Evolutionary conservation across 2,113 vertebrate species (phyloP), one percentile per base, ranked within the genome.

Genomic region (Petrocephalus microphthalmus): DNA sequence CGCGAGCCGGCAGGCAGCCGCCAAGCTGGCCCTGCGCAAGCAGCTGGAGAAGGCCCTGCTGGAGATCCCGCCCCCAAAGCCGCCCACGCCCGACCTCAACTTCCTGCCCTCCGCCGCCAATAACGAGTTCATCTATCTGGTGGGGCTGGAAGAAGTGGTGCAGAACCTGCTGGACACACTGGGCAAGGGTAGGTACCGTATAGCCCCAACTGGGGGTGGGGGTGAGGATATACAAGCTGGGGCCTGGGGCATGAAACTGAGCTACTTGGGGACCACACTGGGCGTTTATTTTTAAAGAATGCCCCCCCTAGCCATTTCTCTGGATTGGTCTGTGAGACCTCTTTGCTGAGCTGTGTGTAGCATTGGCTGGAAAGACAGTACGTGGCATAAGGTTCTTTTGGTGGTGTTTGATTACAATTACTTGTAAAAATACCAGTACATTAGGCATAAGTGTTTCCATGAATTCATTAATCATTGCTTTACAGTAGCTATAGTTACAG

Each of bases 71-170:
- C 97, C 98, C 0, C 97, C 98, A 13, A 98, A 98, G 29, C 97
- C 97, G 0, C 96, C 97, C 0, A 96, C 97, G 0, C 97, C 98
- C 0, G 97, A 98, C 91, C 97, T 99, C 92, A 98, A 96, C 91
- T 99, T 99, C 93, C 93, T 98, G 92, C 98, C 98, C 0, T 99
- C 98, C 0, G 97, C 98, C 0, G 98, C 98, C 89, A 99, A 99
- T 89, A 99, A 98, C 1, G 98, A 99, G 93, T 99, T 99, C 89
- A 99, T 99, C 91, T 99, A 98, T 94, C 93, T 99, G 92, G 97
- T 99, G 0, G 98, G 98, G 1, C 94, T 99, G 92, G 98, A 99
- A 89, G 98, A 99, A 90, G 98, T 98, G 54, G 98, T 99, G 53
- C 97, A 99, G 91, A 98, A 97, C 89, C 94, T 99, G 87, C 94